These are phyloP conservation scores for Pimpla rufipes DNA, from an alignment of 2,888 invertebrate genomes.

Conservation along the genomic window DNA sequence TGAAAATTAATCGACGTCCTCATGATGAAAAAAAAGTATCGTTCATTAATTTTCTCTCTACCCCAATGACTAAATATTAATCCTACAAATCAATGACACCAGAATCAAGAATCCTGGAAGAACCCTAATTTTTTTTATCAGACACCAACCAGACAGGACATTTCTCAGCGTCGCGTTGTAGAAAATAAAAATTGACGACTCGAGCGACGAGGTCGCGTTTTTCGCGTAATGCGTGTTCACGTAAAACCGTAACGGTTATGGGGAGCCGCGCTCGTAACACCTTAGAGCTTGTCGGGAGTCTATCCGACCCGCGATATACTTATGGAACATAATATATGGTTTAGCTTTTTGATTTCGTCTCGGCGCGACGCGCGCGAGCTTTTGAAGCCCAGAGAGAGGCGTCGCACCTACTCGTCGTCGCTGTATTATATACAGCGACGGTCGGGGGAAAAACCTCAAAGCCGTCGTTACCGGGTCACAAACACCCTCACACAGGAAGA, in stretches of 20 bases:
- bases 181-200: neutral
- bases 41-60: too few species aligned
- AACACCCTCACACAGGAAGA: conserved; percentile 53
- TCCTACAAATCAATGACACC: too few species aligned
- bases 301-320: neutral
- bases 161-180: too few species aligned
- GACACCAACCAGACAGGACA: too few species aligned
- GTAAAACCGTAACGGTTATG: neutral
- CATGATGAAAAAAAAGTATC: too few species aligned
- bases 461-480: conserved; percentile 63
- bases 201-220: neutral
- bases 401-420: conserved; percentile 42
- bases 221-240: neutral
- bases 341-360: conserved; percentile 39
- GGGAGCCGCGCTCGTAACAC: conserved; percentile 36
- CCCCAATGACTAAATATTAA: too few species aligned
- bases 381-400: conserved; percentile 45
- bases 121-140: too few species aligned
- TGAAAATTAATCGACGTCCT: too few species aligned
- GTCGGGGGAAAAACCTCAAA: conserved; percentile 59
- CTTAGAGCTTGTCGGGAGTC: conserved; percentile 41
- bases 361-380: conserved; percentile 36
- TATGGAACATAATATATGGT: conserved; percentile 15
- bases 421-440: conserved; percentile 32
- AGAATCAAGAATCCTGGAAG: too few species aligned